Conservation (phyloP, 2,797 vertebrate species). For the Scarus forsteni region DNA sequence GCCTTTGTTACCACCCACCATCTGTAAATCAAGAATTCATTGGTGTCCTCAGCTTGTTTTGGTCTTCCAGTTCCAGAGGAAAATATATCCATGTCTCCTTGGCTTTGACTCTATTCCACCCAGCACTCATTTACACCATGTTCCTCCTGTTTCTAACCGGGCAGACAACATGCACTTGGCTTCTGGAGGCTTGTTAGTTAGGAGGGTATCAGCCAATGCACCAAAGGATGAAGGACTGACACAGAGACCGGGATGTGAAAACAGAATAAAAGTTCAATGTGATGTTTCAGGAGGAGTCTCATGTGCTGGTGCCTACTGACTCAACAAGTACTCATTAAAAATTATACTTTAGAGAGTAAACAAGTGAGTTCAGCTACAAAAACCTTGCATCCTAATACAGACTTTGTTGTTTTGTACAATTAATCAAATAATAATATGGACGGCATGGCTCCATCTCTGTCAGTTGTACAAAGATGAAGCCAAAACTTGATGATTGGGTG, state of each 20-base stretch:
- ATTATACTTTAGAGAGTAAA: neutral
- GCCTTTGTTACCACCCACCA: conserved; percentile 3
- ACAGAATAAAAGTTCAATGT: neutral
- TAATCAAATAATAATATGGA: too few species aligned
- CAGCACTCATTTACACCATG: neutral
- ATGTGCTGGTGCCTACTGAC: too few species aligned
- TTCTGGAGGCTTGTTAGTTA: conserved; percentile 5
- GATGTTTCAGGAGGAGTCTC: neutral
- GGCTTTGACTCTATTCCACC: conserved; percentile 4
- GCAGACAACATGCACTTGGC: neutral
- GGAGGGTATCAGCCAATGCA: neutral
- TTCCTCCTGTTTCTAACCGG: neutral
- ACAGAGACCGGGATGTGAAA: conserved; percentile 4
- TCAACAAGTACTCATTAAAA: neutral
- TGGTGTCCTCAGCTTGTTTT: conserved; percentile 3
- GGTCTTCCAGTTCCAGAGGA: neutral
- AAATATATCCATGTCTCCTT: neutral
- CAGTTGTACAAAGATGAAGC: too few species aligned
- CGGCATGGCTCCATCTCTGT: too few species aligned
- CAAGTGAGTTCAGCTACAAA: too few species aligned
- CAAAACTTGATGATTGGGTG: too few species aligned
- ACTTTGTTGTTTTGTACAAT: too few species aligned
- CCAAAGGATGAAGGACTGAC: neutral
- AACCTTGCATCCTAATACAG: too few species aligned
- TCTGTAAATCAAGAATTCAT: neutral